These are phyloP conservation scores for Carollia perspicillata DNA, from an alignment of 2,113 vertebrate genomes.

Conservation along the genomic window DNA sequence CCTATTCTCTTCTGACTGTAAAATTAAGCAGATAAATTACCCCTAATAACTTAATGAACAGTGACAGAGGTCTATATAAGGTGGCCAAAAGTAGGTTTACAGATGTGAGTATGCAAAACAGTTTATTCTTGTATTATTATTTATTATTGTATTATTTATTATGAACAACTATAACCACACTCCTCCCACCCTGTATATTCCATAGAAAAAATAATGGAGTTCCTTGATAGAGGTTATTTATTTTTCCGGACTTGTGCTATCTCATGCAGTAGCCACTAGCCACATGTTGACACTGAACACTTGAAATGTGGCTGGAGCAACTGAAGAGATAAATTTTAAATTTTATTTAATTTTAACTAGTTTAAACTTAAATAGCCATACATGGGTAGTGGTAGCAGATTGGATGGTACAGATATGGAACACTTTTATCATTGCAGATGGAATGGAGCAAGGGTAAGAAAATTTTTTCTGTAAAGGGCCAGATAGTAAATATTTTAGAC, in stretches of 20 bases:
- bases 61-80: background rate
- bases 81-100: background rate
- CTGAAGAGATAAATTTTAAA: background rate
- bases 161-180: background rate
- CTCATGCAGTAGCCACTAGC: background rate
- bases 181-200: background rate
- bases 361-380: constrained; percentile 28
- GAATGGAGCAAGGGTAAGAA: background rate
- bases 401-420: background rate
- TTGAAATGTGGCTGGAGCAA: constrained; percentile 18
- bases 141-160: background rate
- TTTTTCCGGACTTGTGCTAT: background rate
- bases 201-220: background rate
- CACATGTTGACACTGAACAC: background rate
- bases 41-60: background rate
- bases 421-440: background rate
- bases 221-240: background rate
- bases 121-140: background rate
- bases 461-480: background rate
- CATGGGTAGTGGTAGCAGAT: background rate
- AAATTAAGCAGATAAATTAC: background rate
- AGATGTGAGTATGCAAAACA: background rate
- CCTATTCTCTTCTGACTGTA: background rate
- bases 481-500: constrained; percentile 26
- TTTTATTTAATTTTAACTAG: constrained; percentile 33